These are phyloP conservation scores for Hippocampus abdominalis DNA, from an alignment of 2,113 vertebrate genomes.

Conservation along the genomic window DNA sequence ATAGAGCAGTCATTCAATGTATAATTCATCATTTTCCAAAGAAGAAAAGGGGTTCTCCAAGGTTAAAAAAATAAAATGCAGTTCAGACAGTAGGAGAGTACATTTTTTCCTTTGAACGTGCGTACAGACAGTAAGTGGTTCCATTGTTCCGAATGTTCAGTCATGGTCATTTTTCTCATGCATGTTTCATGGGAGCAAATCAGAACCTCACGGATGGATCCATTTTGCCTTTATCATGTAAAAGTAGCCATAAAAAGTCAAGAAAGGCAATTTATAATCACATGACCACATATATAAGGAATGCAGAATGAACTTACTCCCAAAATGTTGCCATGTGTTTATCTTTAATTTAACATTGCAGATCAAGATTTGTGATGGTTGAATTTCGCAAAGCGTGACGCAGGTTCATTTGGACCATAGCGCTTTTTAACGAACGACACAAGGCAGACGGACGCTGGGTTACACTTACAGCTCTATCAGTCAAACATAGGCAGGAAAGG, in stretches of 20 bases:
- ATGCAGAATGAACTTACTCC: neutral
- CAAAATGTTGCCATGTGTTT: constrained; percentile 20
- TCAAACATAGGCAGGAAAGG: constrained; percentile 33
- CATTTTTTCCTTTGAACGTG: neutral
- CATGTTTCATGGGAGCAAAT: neutral
- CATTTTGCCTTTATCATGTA: neutral
- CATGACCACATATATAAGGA: neutral
- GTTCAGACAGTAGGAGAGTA: neutral
- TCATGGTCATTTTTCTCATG: neutral
- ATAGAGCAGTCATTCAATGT: too few relatives aligned
- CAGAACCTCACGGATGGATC: neutral
- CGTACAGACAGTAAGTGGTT: neutral
- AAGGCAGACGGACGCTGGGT: constrained; percentile 60
- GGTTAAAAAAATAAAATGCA: neutral
- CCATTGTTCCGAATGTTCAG: neutral
- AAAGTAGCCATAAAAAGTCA: neutral
- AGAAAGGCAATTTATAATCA: neutral
- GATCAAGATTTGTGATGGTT: neutral
- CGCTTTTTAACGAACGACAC: constrained; percentile 58
- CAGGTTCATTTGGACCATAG: constrained; percentile 58
- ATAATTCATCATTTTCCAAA: too few relatives aligned
- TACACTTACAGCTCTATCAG: constrained; percentile 59
- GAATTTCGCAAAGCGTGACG: constrained; percentile 45
- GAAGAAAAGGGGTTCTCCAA: too few relatives aligned
- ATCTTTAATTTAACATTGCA: neutral